phyloP scores from a whole-genome alignment of 2,797 vertebrate genomes.

The Pempheris klunzingeri region DNA sequence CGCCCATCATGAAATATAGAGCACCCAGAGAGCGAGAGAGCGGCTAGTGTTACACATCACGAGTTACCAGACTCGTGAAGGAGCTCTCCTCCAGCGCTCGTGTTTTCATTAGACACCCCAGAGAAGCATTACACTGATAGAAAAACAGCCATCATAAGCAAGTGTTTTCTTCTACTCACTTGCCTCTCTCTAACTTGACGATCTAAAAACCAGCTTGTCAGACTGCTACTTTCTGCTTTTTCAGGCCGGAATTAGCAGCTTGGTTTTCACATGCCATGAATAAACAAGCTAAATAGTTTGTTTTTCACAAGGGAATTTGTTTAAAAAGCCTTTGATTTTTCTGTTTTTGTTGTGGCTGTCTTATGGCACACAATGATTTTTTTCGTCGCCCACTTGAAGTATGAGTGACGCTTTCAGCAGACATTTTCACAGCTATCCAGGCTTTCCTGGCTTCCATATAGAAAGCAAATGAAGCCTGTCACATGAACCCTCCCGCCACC shows the following conservation, averaged over 20 bases:
- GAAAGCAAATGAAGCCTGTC: conserved; percentile 6
- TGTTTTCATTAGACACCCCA: conserved; percentile 41
- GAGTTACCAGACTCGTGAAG: conserved; percentile 43
- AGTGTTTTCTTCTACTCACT: background rate
- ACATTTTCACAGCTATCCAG: background rate
- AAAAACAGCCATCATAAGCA: background rate
- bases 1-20: conserved; percentile 75
- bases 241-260: background rate
- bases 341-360: background rate
- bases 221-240: background rate
- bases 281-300: background rate
- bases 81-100: conserved; percentile 46
- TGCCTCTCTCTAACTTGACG: background rate
- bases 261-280: background rate
- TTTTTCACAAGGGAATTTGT: background rate
- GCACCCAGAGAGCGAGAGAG: conserved; percentile 34
- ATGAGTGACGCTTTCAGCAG: background rate
- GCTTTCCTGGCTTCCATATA: too few species aligned
- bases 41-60: conserved; percentile 70
- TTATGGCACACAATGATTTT: background rate
- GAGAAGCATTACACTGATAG: conserved; percentile 10
- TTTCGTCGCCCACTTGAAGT: background rate
- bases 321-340: background rate
- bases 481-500: background rate
- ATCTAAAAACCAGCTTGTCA: background rate